Base-by-base conservation (phyloP, 2,797 vertebrate species). In the Myoxocephalus aenaeus region DNA sequence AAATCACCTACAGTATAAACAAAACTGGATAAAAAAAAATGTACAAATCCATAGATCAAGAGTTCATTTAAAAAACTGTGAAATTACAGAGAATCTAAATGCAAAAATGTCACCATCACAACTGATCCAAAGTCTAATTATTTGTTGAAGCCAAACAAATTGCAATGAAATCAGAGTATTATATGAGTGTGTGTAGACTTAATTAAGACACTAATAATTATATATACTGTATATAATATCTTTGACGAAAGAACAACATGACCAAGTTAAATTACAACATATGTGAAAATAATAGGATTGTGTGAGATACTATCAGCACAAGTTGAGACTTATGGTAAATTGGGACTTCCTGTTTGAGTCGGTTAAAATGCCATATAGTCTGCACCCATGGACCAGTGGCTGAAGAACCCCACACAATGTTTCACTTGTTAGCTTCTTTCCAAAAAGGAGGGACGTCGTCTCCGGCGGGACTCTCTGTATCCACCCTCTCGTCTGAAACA, bases 401-500 rank as follows among this genome's bases (percentile, higher is more conserved):
- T 46, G 46, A 69, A 14, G 42, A 22, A 48, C 34, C 6, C 9
- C n/a, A 17, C 32, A 58, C 70, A 29, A 65, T 40, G 12, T 4
- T 59, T 75, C 51, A 73, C 66, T 70, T 64, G 63, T 65, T 51
- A 56, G 73, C 58, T 58, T 54, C 38, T 75, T 77, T 65, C 27
- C 46, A 44, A 44, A 48, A 38, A 50, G 59, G 46, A 65, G 58
- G 75, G 64, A 40, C n/a, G 36, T 73, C 42, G 75, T 80, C 72
- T 65, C 36, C 14, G 57, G 56, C 34, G 64, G 61, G 46, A n/a
- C 53, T 54, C 56, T 27, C 51, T 25, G 29, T 7, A 56, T 54
- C 63, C 75, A 46, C 69, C 67, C 62, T 3, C 64, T 65, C 70
- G 53, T 57, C 62, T 75, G 57, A 75, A 77, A 82, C 72, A 44